These are phyloP conservation scores for Trichomycterus rosablanca DNA, from an alignment of 2,113 vertebrate species.

Conservation along the genomic window DNA sequence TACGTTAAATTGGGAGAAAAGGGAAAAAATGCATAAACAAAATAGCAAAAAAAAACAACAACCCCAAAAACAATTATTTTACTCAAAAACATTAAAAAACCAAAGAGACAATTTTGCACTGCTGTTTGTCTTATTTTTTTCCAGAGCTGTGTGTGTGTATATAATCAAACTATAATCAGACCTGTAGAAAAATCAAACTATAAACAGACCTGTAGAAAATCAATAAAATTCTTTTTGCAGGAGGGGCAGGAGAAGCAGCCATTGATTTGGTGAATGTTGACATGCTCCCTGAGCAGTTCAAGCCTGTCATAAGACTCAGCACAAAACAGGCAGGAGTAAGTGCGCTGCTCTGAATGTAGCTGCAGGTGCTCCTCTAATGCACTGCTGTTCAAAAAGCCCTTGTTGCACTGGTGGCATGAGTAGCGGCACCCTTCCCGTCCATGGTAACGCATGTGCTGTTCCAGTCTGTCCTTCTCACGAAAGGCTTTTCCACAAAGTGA, in stretches of 20 bases:
- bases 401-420: slow-evolving; percentile 90
- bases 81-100: too few relatives aligned
- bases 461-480: slow-evolving; percentile 92
- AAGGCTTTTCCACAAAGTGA: slow-evolving; percentile 94
- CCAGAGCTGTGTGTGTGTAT: too few relatives aligned
- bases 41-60: too few relatives aligned
- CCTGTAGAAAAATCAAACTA: too few relatives aligned
- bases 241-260: slow-evolving; percentile 90
- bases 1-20: too few relatives aligned
- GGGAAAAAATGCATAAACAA: too few relatives aligned
- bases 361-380: slow-evolving; percentile 89
- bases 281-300: slow-evolving; percentile 90
- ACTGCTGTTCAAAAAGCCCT: slow-evolving; percentile 82
- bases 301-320: slow-evolving; percentile 85
- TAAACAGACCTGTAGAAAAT: slow-evolving; percentile 94
- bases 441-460: slow-evolving; percentile 88
- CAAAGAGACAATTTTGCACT: too few relatives aligned
- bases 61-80: too few relatives aligned
- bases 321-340: slow-evolving; percentile 90
- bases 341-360: slow-evolving; percentile 88
- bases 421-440: slow-evolving; percentile 85
- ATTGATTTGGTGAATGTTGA: slow-evolving; percentile 79
- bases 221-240: slow-evolving; percentile 91
- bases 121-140: too few relatives aligned
- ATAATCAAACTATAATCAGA: too few relatives aligned